These are phyloP conservation scores for Eupeodes latifasciatus DNA, from an alignment of 2,888 invertebrate species.

Conservation along the genomic window DNA sequence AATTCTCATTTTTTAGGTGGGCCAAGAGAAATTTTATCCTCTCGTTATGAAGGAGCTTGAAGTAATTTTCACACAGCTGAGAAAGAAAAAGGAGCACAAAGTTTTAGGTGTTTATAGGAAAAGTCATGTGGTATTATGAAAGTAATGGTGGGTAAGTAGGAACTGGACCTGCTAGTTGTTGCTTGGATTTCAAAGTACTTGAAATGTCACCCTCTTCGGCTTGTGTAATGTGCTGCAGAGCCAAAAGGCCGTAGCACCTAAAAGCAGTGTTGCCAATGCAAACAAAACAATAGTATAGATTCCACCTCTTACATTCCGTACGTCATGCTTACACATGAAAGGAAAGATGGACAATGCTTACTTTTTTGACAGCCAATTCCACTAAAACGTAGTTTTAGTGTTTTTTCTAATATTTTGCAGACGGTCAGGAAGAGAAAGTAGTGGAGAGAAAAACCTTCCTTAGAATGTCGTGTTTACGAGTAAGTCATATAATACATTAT, in stretches of 20 bases:
- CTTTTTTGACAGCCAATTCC: slow-evolving; percentile 5
- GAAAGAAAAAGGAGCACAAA: slow-evolving; percentile 9
- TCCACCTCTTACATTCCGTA: not conserved
- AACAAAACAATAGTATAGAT: not conserved
- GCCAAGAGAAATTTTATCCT: slow-evolving; percentile 19
- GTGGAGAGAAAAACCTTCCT: slow-evolving; percentile 50
- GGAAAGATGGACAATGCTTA: not conserved
- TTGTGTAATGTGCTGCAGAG: not conserved
- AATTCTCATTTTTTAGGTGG: slow-evolving; percentile 63
- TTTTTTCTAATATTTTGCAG: slow-evolving; percentile 1
- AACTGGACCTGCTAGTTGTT: not conserved
- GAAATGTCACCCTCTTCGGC: too few species aligned
- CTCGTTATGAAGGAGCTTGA: not conserved
- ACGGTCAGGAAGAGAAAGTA: slow-evolving; percentile 64
- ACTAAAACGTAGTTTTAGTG: not conserved
- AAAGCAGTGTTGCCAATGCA: slow-evolving; percentile 14
- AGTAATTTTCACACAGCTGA: not conserved
- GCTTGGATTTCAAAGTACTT: not conserved
- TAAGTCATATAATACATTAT: slow-evolving; percentile 39
- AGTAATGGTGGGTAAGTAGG: not conserved
- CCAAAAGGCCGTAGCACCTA: slow-evolving; percentile 14
- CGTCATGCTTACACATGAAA: not conserved
- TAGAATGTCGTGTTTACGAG: slow-evolving; percentile 58
- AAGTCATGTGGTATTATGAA: not conserved
- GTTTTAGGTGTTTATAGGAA: not conserved